Conservation (phyloP, 2,113 vertebrate genomes). For the Carassius carassius region DNA sequence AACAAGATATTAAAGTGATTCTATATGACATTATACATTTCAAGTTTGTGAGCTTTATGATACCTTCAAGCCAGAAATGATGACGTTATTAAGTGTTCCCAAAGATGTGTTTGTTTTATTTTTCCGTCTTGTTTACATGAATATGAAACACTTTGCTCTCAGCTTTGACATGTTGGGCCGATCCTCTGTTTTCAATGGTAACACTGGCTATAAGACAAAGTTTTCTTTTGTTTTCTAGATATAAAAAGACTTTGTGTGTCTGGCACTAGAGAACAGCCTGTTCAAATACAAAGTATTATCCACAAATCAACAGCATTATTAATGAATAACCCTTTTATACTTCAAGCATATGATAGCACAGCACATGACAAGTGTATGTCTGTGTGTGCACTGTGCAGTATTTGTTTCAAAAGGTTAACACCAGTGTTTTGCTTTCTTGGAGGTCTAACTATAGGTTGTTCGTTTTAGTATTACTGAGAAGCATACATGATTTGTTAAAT, state of each 20-base stretch:
- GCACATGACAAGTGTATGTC: neutral
- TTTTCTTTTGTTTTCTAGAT: constrained; percentile 9
- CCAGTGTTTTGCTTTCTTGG: neutral
- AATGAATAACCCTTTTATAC: constrained; percentile 26
- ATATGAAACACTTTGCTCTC: neutral
- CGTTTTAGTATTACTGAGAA: neutral
- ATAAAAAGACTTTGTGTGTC: constrained; percentile 16
- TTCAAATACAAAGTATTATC: neutral
- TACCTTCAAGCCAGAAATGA: neutral
- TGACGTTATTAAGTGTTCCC: neutral
- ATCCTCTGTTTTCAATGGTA: neutral
- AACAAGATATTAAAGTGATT: neutral
- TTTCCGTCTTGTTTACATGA: neutral
- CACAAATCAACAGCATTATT: neutral
- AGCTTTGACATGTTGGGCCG: neutral
- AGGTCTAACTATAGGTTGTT: neutral
- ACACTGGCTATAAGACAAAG: neutral
- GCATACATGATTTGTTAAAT: neutral
- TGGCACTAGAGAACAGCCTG: neutral
- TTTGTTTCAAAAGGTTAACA: neutral
- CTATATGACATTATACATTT: neutral
- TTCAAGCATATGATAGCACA: neutral
- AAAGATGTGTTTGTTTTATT: neutral
- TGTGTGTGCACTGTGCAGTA: too few relatives aligned
- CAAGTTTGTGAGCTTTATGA: neutral